Evolutionary conservation across 2,113 vertebrate genomes (phyloP), one percentile per base, ranked within the genome.

Genomic region (Tiliqua scincoides): DNA sequence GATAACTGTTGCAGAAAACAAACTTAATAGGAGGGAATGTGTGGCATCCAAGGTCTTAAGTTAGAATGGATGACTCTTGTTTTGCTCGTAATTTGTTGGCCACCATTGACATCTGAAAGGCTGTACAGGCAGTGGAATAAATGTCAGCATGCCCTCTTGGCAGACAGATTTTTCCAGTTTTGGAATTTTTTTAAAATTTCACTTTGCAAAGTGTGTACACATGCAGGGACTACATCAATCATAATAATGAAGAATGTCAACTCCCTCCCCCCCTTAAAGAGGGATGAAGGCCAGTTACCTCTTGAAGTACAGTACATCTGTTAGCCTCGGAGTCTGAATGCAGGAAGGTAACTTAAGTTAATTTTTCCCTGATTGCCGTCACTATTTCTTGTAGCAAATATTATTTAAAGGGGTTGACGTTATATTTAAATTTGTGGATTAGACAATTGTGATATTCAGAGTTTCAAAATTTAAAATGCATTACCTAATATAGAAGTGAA

Each of bases 1-100:
- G 61, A 48, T 88, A 43, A 78, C 87, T n/a, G 7, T 23, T 83
- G 86, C 70, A 67, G 79, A 72, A 81, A 62, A 6, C 2, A 79
- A 67, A 76, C 71, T 86, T 62, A 62, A 37, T 74, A 35, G 32
- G 62, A 3, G 23, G 85, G 74, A 82, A 68, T 2, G 77, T 85
- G 9, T 12, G 40, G n/a, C 52, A 43, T 8, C 32, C 82, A 92
- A 70, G 81, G 0, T 90, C 84, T 90, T 91, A n/a, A 27, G 74
- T 84, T 23, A 52, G 57, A 54, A 48, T 12, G 6, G 57, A 65
- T 87, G 70, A 67, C 9, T 18, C 30, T 59, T 43, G 30, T 62
- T 80, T 27, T 1, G 1, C 85, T 85, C 84, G n/a, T 40, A 37
- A 84, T 91, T 21, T 62, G 52, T 0, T 37, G 81, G 54, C 30